These are phyloP conservation scores for Strigamia crassipes DNA, from an alignment of 2,888 invertebrate species.

Conservation along the genomic window DNA sequence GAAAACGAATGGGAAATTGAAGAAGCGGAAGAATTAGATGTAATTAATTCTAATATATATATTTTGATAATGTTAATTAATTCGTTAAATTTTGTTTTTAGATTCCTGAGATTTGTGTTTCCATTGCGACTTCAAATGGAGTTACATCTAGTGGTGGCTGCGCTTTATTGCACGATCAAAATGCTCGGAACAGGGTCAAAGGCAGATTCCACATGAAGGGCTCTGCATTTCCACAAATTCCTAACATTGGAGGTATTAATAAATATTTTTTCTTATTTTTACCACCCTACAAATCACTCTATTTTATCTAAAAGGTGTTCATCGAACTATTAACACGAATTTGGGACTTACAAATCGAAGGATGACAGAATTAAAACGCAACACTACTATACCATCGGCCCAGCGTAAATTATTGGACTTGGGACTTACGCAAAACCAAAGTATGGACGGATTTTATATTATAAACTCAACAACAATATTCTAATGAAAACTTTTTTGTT, in stretches of 20 bases:
- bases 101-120: conserved; percentile 49
- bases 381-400: not conserved
- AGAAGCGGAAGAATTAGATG: conserved; percentile 52
- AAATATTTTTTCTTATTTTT: too few relatives aligned
- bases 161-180: conserved; percentile 50
- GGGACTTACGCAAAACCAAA: conserved; percentile 46
- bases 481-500: not conserved
- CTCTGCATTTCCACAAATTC: conserved; percentile 59
- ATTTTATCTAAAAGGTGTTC: conserved; percentile 45
- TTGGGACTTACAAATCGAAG: conserved; percentile 45
- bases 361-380: conserved; percentile 47
- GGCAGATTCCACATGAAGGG: conserved; percentile 67
- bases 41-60: conserved; percentile 42
- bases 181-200: conserved; percentile 66
- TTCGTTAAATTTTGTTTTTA: conserved; percentile 50
- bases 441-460: conserved; percentile 43
- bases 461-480: too few relatives aligned
- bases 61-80: conserved; percentile 17
- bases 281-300: not conserved
- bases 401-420: conserved; percentile 49
- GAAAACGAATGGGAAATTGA: conserved; percentile 52
- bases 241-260: conserved; percentile 50
- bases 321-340: conserved; percentile 28
- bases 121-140: conserved; percentile 43
- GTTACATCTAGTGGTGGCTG: conserved; percentile 43